These are phyloP conservation scores for Pocota personata DNA, from an alignment of 2,888 invertebrate species.

Conservation along the genomic window DNA sequence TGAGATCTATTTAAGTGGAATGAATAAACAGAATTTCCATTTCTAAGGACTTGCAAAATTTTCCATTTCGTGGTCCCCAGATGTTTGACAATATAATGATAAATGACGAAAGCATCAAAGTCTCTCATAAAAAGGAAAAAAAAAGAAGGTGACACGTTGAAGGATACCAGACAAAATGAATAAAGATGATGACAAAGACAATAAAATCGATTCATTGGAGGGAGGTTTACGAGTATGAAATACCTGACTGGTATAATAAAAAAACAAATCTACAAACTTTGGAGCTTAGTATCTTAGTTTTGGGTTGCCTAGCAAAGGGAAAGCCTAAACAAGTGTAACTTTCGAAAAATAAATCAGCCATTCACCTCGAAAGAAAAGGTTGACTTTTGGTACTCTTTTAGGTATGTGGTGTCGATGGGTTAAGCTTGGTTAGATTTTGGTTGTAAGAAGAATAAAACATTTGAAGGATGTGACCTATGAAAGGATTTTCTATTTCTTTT, in stretches of 20 bases:
- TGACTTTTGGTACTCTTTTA: background rate
- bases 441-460: background rate
- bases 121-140: too few species aligned
- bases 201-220: background rate
- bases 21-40: background rate
- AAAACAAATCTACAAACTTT: background rate
- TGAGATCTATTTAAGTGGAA: background rate
- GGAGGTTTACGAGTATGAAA: background rate
- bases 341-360: background rate
- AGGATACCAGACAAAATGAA: background rate
- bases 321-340: background rate
- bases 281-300: background rate
- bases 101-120: background rate
- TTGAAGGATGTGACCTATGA: background rate
- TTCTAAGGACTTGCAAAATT: background rate
- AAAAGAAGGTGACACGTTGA: background rate
- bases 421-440: background rate
- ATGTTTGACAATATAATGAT: background rate
- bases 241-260: background rate
- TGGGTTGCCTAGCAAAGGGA: background rate
- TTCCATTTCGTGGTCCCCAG: background rate
- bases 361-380: background rate
- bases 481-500: background rate
- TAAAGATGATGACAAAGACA: background rate
- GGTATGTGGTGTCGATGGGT: background rate